These are phyloP conservation scores for Megalurothrips usitatus DNA, from an alignment of 2,888 invertebrate species.

Conservation along the genomic window DNA sequence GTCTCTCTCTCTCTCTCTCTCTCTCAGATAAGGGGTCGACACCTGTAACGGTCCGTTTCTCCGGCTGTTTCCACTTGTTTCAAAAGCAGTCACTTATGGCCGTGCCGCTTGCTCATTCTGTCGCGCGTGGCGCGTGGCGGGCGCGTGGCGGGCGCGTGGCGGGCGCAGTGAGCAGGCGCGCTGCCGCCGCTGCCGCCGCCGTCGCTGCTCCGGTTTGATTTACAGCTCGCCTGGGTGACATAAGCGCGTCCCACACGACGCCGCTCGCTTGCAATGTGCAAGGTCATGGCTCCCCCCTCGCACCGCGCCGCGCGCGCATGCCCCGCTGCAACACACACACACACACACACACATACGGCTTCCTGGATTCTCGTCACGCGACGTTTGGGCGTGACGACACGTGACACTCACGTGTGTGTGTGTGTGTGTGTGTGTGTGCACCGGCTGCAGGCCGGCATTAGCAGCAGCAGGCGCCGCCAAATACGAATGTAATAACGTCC, in stretches of 20 bases:
- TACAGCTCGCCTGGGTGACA: neutral
- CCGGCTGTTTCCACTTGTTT: too few relatives aligned
- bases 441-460: neutral
- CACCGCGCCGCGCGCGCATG: neutral
- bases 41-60: too few relatives aligned
- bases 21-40: too few relatives aligned
- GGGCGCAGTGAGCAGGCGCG: neutral
- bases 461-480: neutral
- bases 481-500: neutral
- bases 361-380: conserved; percentile 21
- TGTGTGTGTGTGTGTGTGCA: neutral
- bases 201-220: neutral
- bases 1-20: too few relatives aligned
- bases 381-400: conserved; percentile 13
- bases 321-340: neutral
- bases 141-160: neutral
- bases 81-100: too few relatives aligned
- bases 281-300: neutral
- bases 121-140: too few relatives aligned
- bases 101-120: too few relatives aligned
- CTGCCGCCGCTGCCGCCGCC: neutral
- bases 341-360: neutral
- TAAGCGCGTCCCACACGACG: neutral
- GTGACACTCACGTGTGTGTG: neutral
- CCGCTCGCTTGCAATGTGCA: neutral